Evolutionary conservation across 2,797 vertebrate species (phyloP).

Genomic region (Synaphobranchus kaupii): DNA sequence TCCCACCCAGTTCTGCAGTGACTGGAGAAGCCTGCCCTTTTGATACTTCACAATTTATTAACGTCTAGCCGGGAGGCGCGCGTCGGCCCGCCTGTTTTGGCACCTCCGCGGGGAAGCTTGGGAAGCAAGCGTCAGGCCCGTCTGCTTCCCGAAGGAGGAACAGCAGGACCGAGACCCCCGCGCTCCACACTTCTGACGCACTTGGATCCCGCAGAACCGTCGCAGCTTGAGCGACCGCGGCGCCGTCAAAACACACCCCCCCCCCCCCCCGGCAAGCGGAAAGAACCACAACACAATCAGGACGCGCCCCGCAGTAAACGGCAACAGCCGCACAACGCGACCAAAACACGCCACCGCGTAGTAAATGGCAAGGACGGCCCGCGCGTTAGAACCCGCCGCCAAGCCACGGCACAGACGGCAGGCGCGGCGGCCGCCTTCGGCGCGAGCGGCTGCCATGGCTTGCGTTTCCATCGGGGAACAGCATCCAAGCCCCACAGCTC

Average conservation of each 20-base stretch:
- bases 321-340: neutral
- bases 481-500: neutral
- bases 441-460: neutral
- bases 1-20: neutral
- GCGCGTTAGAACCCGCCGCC: neutral
- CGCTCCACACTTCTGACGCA: neutral
- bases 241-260: neutral
- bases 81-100: neutral
- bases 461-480: neutral
- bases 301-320: neutral
- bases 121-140: neutral
- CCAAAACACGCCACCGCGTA: neutral
- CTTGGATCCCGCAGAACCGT: neutral
- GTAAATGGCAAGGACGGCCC: neutral
- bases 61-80: neutral
- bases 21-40: neutral
- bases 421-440: too few relatives aligned
- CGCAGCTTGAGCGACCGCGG: neutral
- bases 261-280: neutral
- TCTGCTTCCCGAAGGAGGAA: neutral
- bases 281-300: neutral
- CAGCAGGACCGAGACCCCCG: neutral
- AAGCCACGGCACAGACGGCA: neutral
- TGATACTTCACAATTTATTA: slow-evolving; percentile 9
- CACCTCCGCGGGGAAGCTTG: neutral